Evolutionary conservation across 2,888 invertebrate genomes (phyloP).

Genomic region (Synanthedon formicaeformis): DNA sequence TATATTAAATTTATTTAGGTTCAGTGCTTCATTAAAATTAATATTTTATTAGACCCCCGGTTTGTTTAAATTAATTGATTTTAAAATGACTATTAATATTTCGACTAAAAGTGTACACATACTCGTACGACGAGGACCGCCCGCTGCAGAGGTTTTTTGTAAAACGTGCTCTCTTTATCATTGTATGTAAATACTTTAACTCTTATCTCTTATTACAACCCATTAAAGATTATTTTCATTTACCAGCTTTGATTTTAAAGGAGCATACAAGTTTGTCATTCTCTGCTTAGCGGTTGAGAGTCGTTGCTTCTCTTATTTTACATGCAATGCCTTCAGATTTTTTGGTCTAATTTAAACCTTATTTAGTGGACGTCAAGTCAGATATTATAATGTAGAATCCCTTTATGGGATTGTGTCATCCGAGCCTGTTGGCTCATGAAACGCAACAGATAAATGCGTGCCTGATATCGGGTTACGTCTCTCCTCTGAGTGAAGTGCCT

Average conservation of each 20-base stretch:
- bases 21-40: constrained; percentile 20
- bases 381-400: constrained; percentile 1
- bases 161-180: no score
- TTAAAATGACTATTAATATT: constrained; percentile 44
- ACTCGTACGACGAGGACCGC: constrained; percentile 30
- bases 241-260: constrained; percentile 7
- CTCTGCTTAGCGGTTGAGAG: constrained; percentile 27
- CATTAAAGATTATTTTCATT: constrained; percentile 23
- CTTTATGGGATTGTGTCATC: constrained; percentile 46
- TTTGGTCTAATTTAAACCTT: constrained; percentile 19
- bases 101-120: constrained; percentile 29
- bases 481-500: constrained; percentile 13
- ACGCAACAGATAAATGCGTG: constrained; percentile 60
- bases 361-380: constrained; percentile 12
- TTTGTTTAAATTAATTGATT: constrained; percentile 34
- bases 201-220: constrained; percentile 11
- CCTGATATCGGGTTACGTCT: constrained; percentile 54
- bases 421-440: constrained; percentile 48
- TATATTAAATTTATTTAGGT: neutral
- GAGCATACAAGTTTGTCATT: constrained; percentile 1
- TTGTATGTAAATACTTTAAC: no score
- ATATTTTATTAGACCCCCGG: constrained; percentile 28
- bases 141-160: constrained; percentile 30
- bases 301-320: constrained; percentile 49
- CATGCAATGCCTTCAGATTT: constrained; percentile 28